Evolutionary conservation across 1,140 invertebrate genomes (phyloP), one percentile per base, ranked within the genome.

Genomic region (Brachionus plicatilis): DNA sequence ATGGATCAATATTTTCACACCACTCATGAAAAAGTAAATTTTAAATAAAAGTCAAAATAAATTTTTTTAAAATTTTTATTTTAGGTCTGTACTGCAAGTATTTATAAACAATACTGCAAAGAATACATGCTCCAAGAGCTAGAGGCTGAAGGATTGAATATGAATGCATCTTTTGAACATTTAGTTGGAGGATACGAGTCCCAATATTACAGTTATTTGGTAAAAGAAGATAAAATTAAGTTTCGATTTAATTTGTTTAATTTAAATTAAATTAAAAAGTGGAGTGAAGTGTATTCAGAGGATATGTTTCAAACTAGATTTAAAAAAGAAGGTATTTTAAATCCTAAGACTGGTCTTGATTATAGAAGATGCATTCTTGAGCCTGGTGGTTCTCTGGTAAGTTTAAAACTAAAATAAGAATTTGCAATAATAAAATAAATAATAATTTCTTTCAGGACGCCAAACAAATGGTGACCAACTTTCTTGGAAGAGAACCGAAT

Each of bases 181-280:
- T 84, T 92, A 33, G 90, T 89, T 82, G 89, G 89, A 41, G 91
- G 91, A 33, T 92, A 92, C 87, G 91, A 91, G 88, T 91, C 91
- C 45, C 90, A 91, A 85, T 92, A 92, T 86, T 92, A 92, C 87
- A 90, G 91, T 68, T 92, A 92, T 85, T 85, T 92, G 89, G 91
- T 92, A 87, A 88, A 88, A 86, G 43, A 29, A 9, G 14, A 12
- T n/a, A n/a, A n/a, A n/a, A n/a, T n/a, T n/a, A n/a, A n/a, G n/a
- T n/a, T n/a, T n/a, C n/a, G n/a, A n/a, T n/a, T n/a, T n/a, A n/a
- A n/a, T n/a, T n/a, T n/a, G n/a, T n/a, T n/a, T n/a, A n/a, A n/a
- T n/a, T n/a, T n/a, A n/a, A n/a, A n/a, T n/a, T n/a, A n/a, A n/a
- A n/a, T n/a, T n/a, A n/a, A 27, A 70, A 86, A 92, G 91, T 92